Conservation (phyloP, 1,140 invertebrate species). For the Cotesia chilonis region DNA sequence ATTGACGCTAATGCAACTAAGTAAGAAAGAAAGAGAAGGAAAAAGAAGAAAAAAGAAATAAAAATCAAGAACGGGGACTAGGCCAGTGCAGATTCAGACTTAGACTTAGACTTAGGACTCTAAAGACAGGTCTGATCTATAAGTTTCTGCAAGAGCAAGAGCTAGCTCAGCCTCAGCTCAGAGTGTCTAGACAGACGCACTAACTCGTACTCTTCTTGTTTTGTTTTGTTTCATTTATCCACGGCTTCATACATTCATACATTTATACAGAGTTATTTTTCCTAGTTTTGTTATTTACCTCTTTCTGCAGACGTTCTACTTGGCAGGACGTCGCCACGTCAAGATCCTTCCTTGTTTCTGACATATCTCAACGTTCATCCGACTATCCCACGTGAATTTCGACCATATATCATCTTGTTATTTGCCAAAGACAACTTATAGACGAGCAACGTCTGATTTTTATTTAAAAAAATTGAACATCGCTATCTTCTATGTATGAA, state of each 20-base stretch:
- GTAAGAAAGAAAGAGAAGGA: too few species aligned
- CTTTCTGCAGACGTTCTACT: slow-evolving; percentile 44
- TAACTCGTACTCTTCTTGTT: too few species aligned
- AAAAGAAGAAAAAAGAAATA: too few species aligned
- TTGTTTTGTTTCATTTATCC: slow-evolving; percentile 10
- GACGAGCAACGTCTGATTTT: too few species aligned
- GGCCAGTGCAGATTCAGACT: too few species aligned
- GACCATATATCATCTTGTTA: slow-evolving; percentile 24
- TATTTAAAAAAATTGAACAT: neutral
- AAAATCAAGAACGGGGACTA: too few species aligned
- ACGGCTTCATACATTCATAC: slow-evolving; percentile 15
- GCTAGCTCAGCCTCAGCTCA: neutral
- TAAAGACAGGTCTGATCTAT: too few species aligned
- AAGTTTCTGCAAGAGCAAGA: too few species aligned
- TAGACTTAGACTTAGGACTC: too few species aligned
- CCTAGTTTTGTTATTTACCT: slow-evolving; percentile 36
- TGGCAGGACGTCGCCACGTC: slow-evolving; percentile 42
- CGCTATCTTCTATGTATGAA: neutral
- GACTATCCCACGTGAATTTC: slow-evolving; percentile 51
- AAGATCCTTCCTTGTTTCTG: slow-evolving; percentile 35
- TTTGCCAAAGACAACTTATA: neutral
- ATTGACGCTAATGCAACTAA: too few species aligned
- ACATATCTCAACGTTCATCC: slow-evolving; percentile 33
- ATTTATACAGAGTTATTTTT: too few species aligned
- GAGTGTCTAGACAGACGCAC: too few species aligned